A percentile compares a stretch with the other conserved stretches of the same genome.
phyloP scores from a whole-genome alignment of 1,140 invertebrate genomes.

The Drosophila mojavensis region DNA sequence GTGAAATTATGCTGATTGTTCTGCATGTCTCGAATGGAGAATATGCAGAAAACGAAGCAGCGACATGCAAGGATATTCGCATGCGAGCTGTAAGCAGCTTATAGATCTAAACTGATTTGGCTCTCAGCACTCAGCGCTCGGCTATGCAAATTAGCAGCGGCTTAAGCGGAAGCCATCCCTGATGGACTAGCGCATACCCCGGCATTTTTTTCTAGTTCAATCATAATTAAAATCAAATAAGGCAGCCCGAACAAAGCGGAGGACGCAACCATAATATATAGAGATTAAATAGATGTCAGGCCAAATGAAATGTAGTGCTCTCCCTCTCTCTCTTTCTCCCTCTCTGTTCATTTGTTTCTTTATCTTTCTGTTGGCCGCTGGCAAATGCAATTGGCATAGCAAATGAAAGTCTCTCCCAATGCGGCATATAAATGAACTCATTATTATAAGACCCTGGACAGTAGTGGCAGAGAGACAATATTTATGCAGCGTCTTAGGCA shows the following conservation, averaged over 20 bases:
- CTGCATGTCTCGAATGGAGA: constrained; percentile 32
- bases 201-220: constrained; percentile 1
- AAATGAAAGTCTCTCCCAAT: constrained; percentile 44
- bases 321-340: background rate
- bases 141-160: constrained; percentile 68
- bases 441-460: constrained; percentile 48
- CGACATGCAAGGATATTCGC: constrained; percentile 12
- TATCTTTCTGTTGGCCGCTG: constrained; percentile 4
- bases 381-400: constrained; percentile 29
- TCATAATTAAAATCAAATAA: constrained; percentile 26
- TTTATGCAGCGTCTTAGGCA: constrained; percentile 54
- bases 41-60: no score
- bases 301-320: constrained; percentile 20
- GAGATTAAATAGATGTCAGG: constrained; percentile 35
- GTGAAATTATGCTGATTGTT: constrained; percentile 78
- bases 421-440: constrained; percentile 81
- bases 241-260: constrained; percentile 12
- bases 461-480: constrained; percentile 66
- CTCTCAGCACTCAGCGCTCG: constrained; percentile 18
- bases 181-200: background rate
- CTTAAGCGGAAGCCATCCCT: constrained; percentile 33
- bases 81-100: constrained; percentile 36
- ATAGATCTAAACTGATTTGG: constrained; percentile 5
- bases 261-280: constrained; percentile 9
- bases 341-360: background rate